Conservation (phyloP, 2,113 vertebrate species). For the Puffinus mauretanicus region DNA sequence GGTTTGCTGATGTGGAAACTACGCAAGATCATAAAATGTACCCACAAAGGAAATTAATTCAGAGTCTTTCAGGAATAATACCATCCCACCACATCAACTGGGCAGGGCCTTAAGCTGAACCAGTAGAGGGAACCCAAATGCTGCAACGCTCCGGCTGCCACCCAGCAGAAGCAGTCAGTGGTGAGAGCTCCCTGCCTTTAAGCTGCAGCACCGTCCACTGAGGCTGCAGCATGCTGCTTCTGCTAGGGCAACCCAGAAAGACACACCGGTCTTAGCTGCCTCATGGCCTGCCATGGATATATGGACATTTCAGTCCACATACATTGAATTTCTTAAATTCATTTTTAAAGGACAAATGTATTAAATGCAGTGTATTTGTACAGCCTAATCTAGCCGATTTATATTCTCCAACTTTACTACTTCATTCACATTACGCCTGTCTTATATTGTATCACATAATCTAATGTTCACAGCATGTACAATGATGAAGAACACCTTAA, state of each 20-base stretch:
- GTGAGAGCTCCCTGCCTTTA: neutral
- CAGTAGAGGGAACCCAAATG: constrained; percentile 21
- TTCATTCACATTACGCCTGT: neutral
- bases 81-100: neutral
- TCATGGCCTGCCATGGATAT: neutral
- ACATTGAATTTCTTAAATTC: neutral
- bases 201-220: neutral
- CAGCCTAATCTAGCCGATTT: neutral
- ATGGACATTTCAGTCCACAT: neutral
- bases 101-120: neutral
- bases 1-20: neutral
- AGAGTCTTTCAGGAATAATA: neutral
- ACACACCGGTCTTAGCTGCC: fast-evolving
- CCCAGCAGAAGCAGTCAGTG: neutral
- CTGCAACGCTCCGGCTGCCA: neutral
- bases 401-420: neutral
- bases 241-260: neutral
- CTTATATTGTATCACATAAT: neutral
- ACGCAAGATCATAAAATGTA: neutral
- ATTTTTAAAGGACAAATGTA: neutral
- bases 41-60: neutral
- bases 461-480: neutral
- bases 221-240: neutral
- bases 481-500: neutral
- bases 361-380: neutral